Evolutionary conservation across 2,797 vertebrate genomes (phyloP).

Genomic region (Pogonophryne albipinna): DNA sequence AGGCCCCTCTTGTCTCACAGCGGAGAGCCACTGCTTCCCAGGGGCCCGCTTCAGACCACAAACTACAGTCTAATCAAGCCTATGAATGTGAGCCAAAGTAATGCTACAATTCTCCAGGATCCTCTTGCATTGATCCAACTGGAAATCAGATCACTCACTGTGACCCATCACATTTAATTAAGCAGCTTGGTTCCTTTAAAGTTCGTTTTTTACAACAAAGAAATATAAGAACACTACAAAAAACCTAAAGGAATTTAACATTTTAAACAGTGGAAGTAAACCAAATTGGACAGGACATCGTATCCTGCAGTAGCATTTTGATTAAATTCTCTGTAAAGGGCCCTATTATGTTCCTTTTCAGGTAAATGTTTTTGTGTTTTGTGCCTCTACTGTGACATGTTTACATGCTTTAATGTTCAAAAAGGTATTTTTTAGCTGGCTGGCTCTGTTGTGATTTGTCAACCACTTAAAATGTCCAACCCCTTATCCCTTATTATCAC

Average conservation of each 20-base stretch:
- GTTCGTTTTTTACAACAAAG: constrained; percentile 32
- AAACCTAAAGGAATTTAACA: not conserved
- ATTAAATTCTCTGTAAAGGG: not conserved
- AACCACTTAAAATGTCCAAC: too few relatives aligned
- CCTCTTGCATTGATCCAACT: constrained; percentile 59
- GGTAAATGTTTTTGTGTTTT: too few relatives aligned
- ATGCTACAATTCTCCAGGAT: constrained; percentile 58
- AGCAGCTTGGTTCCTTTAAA: constrained; percentile 37
- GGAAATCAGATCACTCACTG: constrained; percentile 68
- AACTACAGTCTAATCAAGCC: constrained; percentile 64
- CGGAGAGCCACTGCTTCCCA: constrained; percentile 54
- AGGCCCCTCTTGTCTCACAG: constrained; percentile 47
- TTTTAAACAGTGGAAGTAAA: not conserved
- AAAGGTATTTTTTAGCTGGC: too few relatives aligned
- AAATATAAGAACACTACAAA: constrained; percentile 10
- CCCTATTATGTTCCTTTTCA: too few relatives aligned
- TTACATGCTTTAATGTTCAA: too few relatives aligned
- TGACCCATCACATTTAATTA: constrained; percentile 66
- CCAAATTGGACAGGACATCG: not conserved
- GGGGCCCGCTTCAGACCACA: constrained; percentile 52
- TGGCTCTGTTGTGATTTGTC: too few relatives aligned
- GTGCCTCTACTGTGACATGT: too few relatives aligned
- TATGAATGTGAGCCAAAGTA: constrained; percentile 51
- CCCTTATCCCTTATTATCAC: too few relatives aligned
- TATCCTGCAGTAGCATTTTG: not conserved